Percentiles rank a stretch among this genome's conserved stretches.
These are phyloP conservation scores for Himalopsyche phryganea DNA, from an alignment of 1,140 invertebrate genomes.

Conservation along the genomic window DNA sequence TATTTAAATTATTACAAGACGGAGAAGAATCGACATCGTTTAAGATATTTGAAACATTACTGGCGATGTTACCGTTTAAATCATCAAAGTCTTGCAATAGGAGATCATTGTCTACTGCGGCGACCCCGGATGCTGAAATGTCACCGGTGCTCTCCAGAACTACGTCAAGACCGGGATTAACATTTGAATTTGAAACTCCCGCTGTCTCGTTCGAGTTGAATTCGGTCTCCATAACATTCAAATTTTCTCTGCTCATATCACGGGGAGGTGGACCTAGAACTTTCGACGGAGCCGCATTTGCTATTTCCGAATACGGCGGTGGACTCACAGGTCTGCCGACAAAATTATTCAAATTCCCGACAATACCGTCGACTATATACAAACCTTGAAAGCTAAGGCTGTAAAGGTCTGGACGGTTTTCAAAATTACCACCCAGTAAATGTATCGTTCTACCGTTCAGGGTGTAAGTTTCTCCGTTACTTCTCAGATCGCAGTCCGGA, in stretches of 20 bases:
- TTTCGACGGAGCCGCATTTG: conserved; percentile 46
- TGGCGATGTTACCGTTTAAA: too few species aligned
- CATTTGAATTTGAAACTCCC: neutral
- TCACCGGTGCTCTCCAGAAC: too few species aligned
- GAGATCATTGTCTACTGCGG: too few species aligned
- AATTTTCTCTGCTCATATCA: conserved; percentile 52
- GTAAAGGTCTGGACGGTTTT: conserved; percentile 39
- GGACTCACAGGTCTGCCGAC: conserved; percentile 47
- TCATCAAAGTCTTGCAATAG: too few species aligned
- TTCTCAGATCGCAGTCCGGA: conserved; percentile 12
- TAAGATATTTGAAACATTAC: too few species aligned
- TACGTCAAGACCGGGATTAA: too few species aligned
- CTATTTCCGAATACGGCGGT: conserved; percentile 57
- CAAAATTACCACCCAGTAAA: conserved; percentile 43
- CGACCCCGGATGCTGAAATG: too few species aligned
- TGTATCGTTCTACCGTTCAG: conserved; percentile 46
- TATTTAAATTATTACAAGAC: too few species aligned
- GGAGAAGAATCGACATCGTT: too few species aligned
- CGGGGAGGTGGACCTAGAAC: conserved; percentile 54
- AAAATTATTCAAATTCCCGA: conserved; percentile 37
- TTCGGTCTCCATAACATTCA: conserved; percentile 26
- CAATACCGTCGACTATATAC: conserved; percentile 29
- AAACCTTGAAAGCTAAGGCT: conserved; percentile 13
- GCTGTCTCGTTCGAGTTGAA: neutral
- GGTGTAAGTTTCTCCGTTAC: conserved; percentile 40